phyloP scores from a whole-genome alignment of 2,113 vertebrate species.

The Chrysochloris asiatica region DNA sequence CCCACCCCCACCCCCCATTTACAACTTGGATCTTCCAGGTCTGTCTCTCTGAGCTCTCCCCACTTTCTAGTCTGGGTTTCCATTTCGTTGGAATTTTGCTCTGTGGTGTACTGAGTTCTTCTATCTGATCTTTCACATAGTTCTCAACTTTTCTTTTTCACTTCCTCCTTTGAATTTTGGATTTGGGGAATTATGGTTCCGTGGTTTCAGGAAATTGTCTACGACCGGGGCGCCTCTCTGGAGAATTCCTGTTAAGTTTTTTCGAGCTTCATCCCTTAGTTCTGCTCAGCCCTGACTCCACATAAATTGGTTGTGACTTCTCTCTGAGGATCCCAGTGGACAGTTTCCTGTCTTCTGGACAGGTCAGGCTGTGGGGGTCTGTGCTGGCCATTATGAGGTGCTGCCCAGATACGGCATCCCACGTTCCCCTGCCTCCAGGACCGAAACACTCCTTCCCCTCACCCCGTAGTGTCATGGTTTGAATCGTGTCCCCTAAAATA shows the following conservation, averaged over 20 bases:
- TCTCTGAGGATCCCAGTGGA: not conserved
- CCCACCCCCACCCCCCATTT: too few species aligned
- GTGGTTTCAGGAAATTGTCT: not conserved
- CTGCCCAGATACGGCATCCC: not conserved
- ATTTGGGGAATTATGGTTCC: not conserved
- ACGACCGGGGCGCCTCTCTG: too few species aligned
- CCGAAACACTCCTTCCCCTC: fast-evolving
- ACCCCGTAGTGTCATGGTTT: not conserved
- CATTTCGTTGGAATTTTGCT: not conserved
- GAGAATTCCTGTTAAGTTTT: too few species aligned
- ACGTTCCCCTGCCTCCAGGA: too few species aligned
- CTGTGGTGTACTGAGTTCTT: not conserved
- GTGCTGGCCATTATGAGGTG: too few species aligned
- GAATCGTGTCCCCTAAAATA: not conserved
- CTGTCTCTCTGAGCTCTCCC: not conserved
- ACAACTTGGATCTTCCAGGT: not conserved
- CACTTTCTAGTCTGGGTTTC: not conserved
- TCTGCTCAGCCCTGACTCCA: not conserved
- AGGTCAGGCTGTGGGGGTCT: not conserved
- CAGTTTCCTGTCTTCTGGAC: not conserved
- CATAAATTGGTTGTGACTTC: not conserved
- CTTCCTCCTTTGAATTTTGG: not conserved
- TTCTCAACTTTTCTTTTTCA: not conserved
- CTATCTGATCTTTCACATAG: not conserved
- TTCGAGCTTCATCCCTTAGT: not conserved